These are phyloP conservation scores for Brenthis daphne DNA, from an alignment of 2,888 invertebrate species.

Conservation along the genomic window DNA sequence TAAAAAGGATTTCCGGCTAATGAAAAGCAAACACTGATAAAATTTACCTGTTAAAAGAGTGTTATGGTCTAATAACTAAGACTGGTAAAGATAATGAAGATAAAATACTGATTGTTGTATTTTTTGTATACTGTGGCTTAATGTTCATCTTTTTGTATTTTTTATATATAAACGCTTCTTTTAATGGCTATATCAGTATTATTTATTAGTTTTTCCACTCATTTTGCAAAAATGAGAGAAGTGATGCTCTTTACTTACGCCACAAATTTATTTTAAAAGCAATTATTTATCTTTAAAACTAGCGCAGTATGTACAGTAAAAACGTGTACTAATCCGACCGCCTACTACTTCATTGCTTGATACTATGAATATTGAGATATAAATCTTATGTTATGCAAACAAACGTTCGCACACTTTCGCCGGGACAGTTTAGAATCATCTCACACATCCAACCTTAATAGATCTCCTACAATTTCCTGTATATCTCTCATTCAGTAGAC, in stretches of 20 bases:
- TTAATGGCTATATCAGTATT: no score
- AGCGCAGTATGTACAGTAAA: no score
- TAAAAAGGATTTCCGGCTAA: slow-evolving; percentile 31
- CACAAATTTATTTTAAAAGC: no score
- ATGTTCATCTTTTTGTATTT: background rate
- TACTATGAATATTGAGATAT: slow-evolving; percentile 60
- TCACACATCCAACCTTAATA: slow-evolving; percentile 21
- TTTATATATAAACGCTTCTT: no score
- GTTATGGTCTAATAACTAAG: slow-evolving; percentile 15
- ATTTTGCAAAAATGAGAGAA: no score
- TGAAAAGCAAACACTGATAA: slow-evolving; percentile 26
- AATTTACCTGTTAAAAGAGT: slow-evolving; percentile 24
- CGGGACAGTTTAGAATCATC: slow-evolving; percentile 71
- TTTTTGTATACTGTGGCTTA: background rate
- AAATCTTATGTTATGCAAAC: slow-evolving; percentile 73
- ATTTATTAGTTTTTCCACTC: no score
- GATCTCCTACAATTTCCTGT: slow-evolving; percentile 29
- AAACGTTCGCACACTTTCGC: slow-evolving; percentile 76
- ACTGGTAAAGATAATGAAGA: slow-evolving; percentile 12
- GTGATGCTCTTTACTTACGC: no score
- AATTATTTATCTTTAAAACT: no score
- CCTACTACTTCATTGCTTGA: slow-evolving; percentile 61
- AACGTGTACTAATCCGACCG: no score
- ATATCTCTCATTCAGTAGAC: slow-evolving; percentile 31
- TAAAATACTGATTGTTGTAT: background rate